Base-by-base conservation (phyloP, 2,797 vertebrate species). In the Borostomias antarcticus region DNA sequence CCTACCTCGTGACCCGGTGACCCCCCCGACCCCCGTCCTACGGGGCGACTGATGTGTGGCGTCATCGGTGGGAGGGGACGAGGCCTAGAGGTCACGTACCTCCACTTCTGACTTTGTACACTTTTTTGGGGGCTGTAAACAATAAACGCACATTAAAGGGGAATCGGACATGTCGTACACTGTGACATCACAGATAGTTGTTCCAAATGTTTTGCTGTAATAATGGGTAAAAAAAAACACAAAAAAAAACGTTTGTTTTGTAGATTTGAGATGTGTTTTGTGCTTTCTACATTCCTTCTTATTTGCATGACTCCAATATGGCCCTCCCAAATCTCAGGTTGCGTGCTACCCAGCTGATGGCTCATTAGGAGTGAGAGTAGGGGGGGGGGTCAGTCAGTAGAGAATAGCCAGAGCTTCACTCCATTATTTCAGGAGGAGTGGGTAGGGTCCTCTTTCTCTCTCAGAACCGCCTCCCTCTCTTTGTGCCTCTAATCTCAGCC, bases 41-140 rank as follows among this genome's bases (percentile, higher is more conserved):
- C 53, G 52, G 59, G 43, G 58, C 33, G 25, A 23, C 51, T 60
- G 43, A 64, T 58, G 45, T 51, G 23, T 26, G 47, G 59, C 40
- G 67, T 67, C 66, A 73, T 63, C 30, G 64, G 66, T 35, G 32
- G 61, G 56, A 69, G 61, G 37, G 50, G 54, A 69, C 48, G 33
- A 26, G 57, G 57, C 26, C 19, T 2, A 5, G 19, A 10, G 7
- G 56, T 40, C 33, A 40, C 13, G 37, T 40, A 13, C 11, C 10
- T 40, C 17, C 32, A 35, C 33, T 11, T 9, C 32, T 21, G 56
- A 37, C 23, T 13, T n/a, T n/a, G n/a, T n/a, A n/a, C n/a, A n/a
- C n/a, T n/a, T n/a, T n/a, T n/a, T n/a, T n/a, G n/a, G n/a, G n/a
- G n/a, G n/a, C n/a, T n/a, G n/a, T n/a, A n/a, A n/a, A 29, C 32